Percentiles rank a stretch among this genome's conserved stretches.
These are phyloP conservation scores for Forbesichthys papilliferus DNA, from an alignment of 2,113 vertebrate species.

Conservation along the genomic window DNA sequence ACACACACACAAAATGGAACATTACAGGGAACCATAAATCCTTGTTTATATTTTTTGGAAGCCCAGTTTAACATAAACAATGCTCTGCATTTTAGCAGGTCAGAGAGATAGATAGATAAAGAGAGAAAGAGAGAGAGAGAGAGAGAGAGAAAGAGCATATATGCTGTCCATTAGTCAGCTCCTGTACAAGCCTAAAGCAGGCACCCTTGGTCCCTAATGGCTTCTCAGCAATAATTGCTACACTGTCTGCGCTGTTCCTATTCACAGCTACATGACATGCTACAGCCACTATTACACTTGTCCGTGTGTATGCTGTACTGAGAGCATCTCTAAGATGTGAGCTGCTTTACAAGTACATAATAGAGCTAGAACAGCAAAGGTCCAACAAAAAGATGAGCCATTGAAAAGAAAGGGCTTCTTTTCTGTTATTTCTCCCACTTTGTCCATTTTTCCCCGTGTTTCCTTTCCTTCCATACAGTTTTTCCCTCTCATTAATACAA, in stretches of 20 bases:
- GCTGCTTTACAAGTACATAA: constrained; percentile 52
- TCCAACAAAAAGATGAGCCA: constrained; percentile 40
- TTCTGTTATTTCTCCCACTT: constrained; percentile 38
- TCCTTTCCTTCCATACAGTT: constrained; percentile 7
- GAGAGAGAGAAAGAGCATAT: constrained; percentile 58
- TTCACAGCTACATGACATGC: constrained; percentile 87
- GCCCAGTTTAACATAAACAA: constrained; percentile 56
- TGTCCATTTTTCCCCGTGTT: constrained; percentile 25
- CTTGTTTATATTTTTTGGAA: constrained; percentile 55
- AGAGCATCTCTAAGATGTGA: constrained; percentile 49
- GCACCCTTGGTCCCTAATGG: constrained; percentile 87
- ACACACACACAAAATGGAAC: constrained; percentile 30
- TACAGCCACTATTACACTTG: constrained; percentile 49
- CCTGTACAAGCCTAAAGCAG: constrained; percentile 89
- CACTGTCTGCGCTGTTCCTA: constrained; percentile 82
- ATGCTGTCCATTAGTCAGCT: constrained; percentile 94
- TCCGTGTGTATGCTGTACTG: constrained; percentile 81
- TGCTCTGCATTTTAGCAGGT: constrained; percentile 21
- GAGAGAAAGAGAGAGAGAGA: constrained; percentile 82
- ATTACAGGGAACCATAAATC: background rate
- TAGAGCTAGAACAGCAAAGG: constrained; percentile 41
- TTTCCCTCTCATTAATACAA: constrained; percentile 24
- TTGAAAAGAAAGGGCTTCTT: constrained; percentile 48
- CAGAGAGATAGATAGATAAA: constrained; percentile 24
- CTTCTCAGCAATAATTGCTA: constrained; percentile 94